Evolutionary conservation across 2,113 vertebrate genomes (phyloP).

Genomic region (Pollachius pollachius): DNA sequence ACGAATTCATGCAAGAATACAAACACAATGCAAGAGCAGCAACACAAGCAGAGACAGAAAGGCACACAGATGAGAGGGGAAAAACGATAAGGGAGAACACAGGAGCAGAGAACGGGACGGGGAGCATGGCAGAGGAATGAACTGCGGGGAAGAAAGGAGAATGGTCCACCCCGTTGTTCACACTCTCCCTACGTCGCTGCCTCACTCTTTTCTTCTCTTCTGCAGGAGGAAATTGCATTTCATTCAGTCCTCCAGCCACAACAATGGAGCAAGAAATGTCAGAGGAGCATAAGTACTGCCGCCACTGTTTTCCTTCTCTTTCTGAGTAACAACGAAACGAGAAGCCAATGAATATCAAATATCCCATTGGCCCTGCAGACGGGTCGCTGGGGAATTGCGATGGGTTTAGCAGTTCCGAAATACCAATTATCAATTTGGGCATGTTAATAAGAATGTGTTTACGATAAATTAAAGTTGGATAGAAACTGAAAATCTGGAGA

Average conservation of each 20-base stretch:
- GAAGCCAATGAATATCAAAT: neutral
- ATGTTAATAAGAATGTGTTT: no score
- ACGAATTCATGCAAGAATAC: no score
- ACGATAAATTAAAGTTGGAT: no score
- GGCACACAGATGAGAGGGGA: neutral
- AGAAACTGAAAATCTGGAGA: no score
- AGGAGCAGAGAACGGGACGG: neutral
- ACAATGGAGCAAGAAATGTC: conserved; percentile 2
- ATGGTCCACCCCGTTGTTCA: neutral
- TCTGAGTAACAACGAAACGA: neutral
- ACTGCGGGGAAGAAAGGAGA: neutral
- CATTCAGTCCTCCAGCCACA: conserved; percentile 35
- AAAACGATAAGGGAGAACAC: neutral
- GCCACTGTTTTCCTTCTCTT: neutral
- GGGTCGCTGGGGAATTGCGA: no score
- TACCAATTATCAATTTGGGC: no score
- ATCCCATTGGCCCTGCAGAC: no score
- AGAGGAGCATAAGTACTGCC: neutral
- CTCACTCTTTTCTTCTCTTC: conserved; percentile 6
- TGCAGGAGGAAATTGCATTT: conserved; percentile 31
- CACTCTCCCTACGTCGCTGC: no score
- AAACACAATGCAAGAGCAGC: no score
- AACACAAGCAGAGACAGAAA: no score
- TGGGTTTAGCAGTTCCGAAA: no score
- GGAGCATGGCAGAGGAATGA: neutral